phyloP scores from a whole-genome alignment of 2,113 vertebrate genomes.

The Eubucco bourcierii region DNA sequence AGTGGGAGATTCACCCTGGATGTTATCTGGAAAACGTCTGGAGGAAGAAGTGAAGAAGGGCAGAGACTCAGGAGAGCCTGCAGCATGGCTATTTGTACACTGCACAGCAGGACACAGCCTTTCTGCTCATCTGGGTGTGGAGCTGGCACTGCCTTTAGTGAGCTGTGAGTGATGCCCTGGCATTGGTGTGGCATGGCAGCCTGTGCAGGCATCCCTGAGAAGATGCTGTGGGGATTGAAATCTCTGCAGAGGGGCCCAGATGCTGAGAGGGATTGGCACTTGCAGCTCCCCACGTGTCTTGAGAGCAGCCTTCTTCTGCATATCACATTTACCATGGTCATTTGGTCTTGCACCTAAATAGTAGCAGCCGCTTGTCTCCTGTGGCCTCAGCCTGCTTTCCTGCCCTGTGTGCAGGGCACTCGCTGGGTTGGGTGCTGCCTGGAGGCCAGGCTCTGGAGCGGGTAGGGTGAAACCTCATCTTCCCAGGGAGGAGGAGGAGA shows the following conservation, averaged over 20 bases:
- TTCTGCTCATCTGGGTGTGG: background rate
- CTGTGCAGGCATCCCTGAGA: background rate
- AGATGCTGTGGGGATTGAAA: fast-evolving
- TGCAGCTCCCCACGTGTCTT: background rate
- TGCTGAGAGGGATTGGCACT: background rate
- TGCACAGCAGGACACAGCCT: background rate
- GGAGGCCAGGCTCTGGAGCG: background rate
- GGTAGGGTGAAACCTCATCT: conserved; percentile 19
- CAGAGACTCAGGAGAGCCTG: background rate
- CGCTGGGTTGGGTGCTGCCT: background rate
- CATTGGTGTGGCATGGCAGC: background rate
- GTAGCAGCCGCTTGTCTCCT: background rate
- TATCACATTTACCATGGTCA: fast-evolving
- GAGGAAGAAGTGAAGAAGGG: background rate
- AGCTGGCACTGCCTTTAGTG: background rate
- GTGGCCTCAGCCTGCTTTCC: background rate
- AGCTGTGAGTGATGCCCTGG: background rate
- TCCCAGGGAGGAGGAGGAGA: background rate
- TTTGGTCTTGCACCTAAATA: background rate
- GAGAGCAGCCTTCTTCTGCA: background rate
- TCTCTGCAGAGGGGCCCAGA: background rate
- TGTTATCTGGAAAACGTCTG: background rate
- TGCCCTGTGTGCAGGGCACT: background rate
- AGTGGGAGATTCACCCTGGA: background rate
- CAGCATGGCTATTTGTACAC: fast-evolving